Percentiles rank a stretch among this genome's conserved stretches.
phyloP scores from a whole-genome alignment of 2,797 vertebrate genomes.

The Philypnodon macrostomus region DNA sequence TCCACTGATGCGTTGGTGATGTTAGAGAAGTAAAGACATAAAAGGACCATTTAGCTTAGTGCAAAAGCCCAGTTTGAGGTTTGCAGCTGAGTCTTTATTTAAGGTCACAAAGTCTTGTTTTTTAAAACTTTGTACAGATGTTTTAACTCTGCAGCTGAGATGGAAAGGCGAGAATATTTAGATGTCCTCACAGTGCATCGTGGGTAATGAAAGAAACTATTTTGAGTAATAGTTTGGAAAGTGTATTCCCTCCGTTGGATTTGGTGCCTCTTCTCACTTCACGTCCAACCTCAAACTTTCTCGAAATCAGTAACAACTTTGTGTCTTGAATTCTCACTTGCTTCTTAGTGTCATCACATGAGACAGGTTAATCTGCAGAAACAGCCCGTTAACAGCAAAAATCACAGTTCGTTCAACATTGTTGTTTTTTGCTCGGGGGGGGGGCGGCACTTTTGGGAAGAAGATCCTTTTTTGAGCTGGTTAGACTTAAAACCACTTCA shows the following conservation, averaged over 20 bases:
- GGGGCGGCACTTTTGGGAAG: conserved; percentile 55
- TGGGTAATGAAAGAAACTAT: conserved; percentile 20
- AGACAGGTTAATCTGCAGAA: conserved; percentile 15
- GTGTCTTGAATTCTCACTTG: conserved; percentile 25
- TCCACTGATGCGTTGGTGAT: conserved; percentile 26
- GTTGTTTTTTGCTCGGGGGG: conserved; percentile 38
- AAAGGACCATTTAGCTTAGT: conserved; percentile 20
- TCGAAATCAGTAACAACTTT: conserved; percentile 25
- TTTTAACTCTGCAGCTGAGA: conserved; percentile 15
- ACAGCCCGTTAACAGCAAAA: conserved; percentile 30
- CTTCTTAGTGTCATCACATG: conserved; percentile 34
- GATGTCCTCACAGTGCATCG: conserved; percentile 20
- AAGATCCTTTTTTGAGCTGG: conserved; percentile 49
- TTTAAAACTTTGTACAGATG: conserved; percentile 11
- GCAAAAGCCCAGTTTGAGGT: conserved; percentile 22
- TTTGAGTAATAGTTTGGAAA: conserved; percentile 26
- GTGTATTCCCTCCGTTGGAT: conserved; percentile 41
- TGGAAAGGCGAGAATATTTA: conserved; percentile 14
- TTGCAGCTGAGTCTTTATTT: conserved; percentile 17
- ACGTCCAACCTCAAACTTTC: conserved; percentile 59
- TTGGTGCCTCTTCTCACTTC: conserved; percentile 60
- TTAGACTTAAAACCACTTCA: conserved; percentile 52
- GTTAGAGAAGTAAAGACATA: conserved; percentile 14
- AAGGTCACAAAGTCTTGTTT: conserved; percentile 13
- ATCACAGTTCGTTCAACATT: conserved; percentile 28